Evolutionary conservation across 2,113 vertebrate species (phyloP).

Genomic region (Plestiodon gilberti): DNA sequence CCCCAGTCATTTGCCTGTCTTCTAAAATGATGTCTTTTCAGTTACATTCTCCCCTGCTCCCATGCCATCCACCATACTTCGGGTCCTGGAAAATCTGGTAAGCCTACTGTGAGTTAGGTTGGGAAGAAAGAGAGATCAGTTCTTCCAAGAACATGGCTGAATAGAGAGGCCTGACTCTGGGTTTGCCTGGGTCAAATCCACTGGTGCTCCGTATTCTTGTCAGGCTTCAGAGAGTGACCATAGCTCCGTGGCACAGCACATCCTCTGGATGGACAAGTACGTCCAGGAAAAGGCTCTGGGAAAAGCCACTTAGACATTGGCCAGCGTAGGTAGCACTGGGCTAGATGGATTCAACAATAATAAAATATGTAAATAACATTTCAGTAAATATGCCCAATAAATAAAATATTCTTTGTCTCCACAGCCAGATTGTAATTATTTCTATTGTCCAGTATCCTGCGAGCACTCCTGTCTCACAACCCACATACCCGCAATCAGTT

Average conservation of each 20-base stretch:
- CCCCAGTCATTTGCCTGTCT: neutral
- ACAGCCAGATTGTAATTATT: neutral
- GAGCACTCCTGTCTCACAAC: neutral
- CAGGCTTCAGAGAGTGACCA: too few relatives aligned
- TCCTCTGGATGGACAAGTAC: too few relatives aligned
- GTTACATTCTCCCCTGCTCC: neutral
- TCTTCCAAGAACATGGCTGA: too few relatives aligned
- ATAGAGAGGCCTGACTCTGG: neutral
- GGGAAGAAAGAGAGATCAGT: too few relatives aligned
- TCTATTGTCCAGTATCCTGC: neutral
- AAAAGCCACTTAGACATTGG: neutral
- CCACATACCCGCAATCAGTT: neutral
- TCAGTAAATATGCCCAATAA: neutral
- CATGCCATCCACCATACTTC: neutral
- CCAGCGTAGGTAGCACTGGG: neutral
- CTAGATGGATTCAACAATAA: neutral
- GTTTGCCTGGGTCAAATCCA: too few relatives aligned
- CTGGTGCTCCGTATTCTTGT: too few relatives aligned
- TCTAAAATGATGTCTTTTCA: neutral
- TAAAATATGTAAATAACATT: too few relatives aligned
- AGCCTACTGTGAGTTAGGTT: too few relatives aligned
- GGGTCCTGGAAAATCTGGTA: too few relatives aligned
- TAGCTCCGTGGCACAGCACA: too few relatives aligned
- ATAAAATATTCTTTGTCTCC: neutral
- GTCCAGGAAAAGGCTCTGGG: neutral